Evolutionary conservation across 2,888 invertebrate genomes (phyloP), one percentile per base, ranked within the genome.

Genomic region (Pharmacophagus antenor): DNA sequence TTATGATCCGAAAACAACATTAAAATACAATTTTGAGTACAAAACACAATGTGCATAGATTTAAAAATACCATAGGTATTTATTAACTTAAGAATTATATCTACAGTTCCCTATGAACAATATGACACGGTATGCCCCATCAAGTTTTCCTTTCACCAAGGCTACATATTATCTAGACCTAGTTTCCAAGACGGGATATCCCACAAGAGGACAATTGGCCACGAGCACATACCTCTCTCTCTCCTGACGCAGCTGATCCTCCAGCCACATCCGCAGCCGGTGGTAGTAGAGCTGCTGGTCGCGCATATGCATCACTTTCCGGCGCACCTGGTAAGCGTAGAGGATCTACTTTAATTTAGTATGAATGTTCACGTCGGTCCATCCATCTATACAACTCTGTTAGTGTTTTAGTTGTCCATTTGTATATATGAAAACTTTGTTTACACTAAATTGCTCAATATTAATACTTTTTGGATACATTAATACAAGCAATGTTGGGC

Each of bases 251-350:
- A 89, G 71, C 62, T 88, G 90, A 22, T 85, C 85, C 54, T 88
- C 88, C 0, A 90, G 78, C 89, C 89, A 90, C 81, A 84, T 84
- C 57, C 88, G 62, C 1, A 90, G 79, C 10, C 87, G 74, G 53
- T 88, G 88, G 74, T 89, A 89, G 76, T 89, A 90, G 3, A 89
- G 67, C 61, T 90, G 89, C 62, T 90, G 90, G 23, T 90, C 90
- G 0, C 88, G 67, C 89, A 90, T 88, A 22, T 89, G 88, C 84
- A 90, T 84, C 65, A 90, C 90, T 62, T 89, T 90, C 37, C 88
- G 88, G 10, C 90, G 81, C 0, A 90, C 90, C 90, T 90, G 67
- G 10, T 55, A 42, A 22, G 25, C 12, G 1, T 57, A 46, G 17
- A 58, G 27, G 49, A 47, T 46, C 47, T 60, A 42, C 25, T 63